phyloP scores from a whole-genome alignment of 2,888 invertebrate genomes.

The Pomacea canaliculata region DNA sequence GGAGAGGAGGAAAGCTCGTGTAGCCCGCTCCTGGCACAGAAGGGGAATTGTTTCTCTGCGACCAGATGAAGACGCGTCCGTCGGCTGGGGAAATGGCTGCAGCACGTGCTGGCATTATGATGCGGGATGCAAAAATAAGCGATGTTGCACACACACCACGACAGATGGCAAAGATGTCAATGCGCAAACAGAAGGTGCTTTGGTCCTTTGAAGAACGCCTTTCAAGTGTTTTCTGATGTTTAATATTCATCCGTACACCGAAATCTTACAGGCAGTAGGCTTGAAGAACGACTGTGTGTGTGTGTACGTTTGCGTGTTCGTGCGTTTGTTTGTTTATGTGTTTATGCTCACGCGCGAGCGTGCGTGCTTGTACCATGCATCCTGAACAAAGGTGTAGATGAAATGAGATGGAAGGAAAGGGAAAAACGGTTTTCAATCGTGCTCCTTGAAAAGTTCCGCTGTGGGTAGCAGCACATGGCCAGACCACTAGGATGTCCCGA shows the following conservation, averaged over 20 bases:
- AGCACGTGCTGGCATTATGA: constrained; percentile 16
- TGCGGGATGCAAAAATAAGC: constrained; percentile 20
- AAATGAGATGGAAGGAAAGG: too few relatives aligned
- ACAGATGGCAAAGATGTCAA: constrained; percentile 1
- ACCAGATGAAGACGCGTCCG: not conserved
- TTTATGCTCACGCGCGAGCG: not conserved
- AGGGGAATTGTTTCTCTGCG: too few relatives aligned
- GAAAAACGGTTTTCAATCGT: too few relatives aligned
- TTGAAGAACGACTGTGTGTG: not conserved
- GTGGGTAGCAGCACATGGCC: too few relatives aligned
- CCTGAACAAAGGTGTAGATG: too few relatives aligned
- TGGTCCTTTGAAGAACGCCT: constrained; percentile 7
- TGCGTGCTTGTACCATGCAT: not conserved
- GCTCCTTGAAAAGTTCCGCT: too few relatives aligned
- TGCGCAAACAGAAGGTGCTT: constrained; percentile 7
- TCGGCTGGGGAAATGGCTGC: not conserved
- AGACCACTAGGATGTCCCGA: too few relatives aligned
- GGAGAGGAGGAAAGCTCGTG: not conserved
- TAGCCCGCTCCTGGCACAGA: too few relatives aligned
- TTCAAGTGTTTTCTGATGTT: constrained; percentile 14
- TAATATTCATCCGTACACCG: constrained; percentile 17
- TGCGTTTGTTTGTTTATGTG: not conserved
- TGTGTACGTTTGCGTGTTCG: not conserved
- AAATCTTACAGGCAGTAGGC: not conserved
- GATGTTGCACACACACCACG: not conserved